These are phyloP conservation scores for Diuraphis noxia DNA, from an alignment of 1,140 invertebrate genomes.

Conservation along the genomic window DNA sequence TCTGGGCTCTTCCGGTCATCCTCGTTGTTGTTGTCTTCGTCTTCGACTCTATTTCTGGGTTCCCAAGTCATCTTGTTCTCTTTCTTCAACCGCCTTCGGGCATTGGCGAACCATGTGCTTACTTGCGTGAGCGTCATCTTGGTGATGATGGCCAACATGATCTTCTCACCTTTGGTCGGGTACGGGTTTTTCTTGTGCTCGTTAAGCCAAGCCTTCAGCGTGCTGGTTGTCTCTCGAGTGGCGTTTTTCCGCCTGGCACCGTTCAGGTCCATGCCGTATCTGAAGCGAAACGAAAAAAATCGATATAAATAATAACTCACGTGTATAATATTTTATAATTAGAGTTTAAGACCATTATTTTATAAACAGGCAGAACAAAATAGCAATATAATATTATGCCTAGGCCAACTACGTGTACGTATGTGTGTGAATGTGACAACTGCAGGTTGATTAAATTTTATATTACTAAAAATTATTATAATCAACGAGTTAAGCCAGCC, in stretches of 20 bases:
- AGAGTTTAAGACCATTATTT: neutral
- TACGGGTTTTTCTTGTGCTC: constrained; percentile 99
- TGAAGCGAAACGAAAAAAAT: constrained; percentile 63
- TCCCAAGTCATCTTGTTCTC: constrained; percentile 99
- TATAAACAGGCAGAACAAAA: neutral
- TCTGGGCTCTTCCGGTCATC: constrained; percentile 78
- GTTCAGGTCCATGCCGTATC: constrained; percentile 88
- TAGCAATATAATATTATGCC: neutral
- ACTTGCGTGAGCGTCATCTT: constrained; percentile 99
- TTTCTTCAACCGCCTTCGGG: constrained; percentile 91
- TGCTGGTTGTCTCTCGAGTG: constrained; percentile 94
- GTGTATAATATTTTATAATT: neutral
- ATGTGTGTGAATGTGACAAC: neutral
- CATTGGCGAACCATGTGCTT: constrained; percentile 99
- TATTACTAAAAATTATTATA: too few species aligned
- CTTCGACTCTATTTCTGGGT: constrained; percentile 83
- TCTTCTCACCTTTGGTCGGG: constrained; percentile 98
- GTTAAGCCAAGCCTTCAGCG: constrained; percentile 96
- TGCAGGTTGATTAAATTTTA: too few species aligned
- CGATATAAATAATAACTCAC: neutral
- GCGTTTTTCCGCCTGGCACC: constrained; percentile 93
- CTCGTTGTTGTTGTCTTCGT: constrained; percentile 85
- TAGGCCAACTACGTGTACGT: neutral
- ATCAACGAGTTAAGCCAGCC: neutral
- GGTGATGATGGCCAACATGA: constrained; percentile 97